A percentile compares a stretch with the other conserved stretches of the same genome.
These are phyloP conservation scores for Drymonia ruficornis DNA, from an alignment of 2,888 invertebrate species.

Conservation along the genomic window DNA sequence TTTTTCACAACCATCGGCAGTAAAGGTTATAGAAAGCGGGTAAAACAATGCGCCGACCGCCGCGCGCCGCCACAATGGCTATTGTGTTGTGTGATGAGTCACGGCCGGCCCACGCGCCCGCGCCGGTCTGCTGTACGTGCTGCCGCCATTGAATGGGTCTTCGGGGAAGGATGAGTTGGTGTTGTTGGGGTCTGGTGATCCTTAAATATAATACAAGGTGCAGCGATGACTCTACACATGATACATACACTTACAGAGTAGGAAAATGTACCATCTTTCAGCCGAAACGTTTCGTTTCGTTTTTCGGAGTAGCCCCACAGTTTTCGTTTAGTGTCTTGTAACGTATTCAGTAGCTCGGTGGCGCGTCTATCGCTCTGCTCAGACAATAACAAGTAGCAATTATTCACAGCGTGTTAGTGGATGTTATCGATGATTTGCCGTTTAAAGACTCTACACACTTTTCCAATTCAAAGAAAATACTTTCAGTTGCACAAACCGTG, in stretches of 20 bases:
- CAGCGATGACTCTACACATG: no score
- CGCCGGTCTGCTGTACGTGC: constrained; percentile 10
- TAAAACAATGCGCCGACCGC: constrained; percentile 63
- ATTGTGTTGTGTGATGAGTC: constrained; percentile 62
- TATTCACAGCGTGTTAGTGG: constrained; percentile 26
- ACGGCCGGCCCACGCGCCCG: constrained; percentile 35
- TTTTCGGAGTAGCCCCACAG: no score
- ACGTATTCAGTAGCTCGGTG: not conserved
- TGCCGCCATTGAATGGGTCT: not conserved
- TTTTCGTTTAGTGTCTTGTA: no score
- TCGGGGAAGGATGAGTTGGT: not conserved
- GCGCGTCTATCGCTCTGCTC: not conserved
- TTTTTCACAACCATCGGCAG: constrained; percentile 62
- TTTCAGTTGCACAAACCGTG: no score
- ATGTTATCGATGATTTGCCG: constrained; percentile 41
- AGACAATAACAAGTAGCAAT: constrained; percentile 29
- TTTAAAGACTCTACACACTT: not conserved
- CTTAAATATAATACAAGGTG: no score
- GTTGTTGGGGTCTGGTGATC: not conserved
- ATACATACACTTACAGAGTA: no score
- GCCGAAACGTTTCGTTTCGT: no score
- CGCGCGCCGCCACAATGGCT: constrained; percentile 56
- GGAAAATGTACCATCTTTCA: no score
- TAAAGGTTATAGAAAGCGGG: constrained; percentile 70
- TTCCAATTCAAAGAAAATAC: not conserved